Evolutionary conservation across 2,113 vertebrate genomes (phyloP), one percentile per base, ranked within the genome.

Genomic region (Danionella cerebrum): DNA sequence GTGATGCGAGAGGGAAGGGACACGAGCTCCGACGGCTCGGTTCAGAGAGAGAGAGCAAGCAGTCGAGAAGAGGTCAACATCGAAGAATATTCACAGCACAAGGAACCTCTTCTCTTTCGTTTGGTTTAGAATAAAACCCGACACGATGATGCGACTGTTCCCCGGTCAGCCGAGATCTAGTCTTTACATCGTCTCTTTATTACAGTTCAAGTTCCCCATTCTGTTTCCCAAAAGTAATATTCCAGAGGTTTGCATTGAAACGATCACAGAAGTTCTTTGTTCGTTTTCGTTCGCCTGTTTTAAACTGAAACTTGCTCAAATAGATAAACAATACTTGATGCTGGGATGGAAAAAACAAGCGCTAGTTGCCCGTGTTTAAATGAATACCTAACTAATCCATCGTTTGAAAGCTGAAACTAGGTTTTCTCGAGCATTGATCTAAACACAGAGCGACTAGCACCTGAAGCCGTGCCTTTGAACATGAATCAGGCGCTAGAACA

Each of bases 1-100:
- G 52, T 76, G n/a, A n/a, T 70, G 73, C 22, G 12, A 63, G 69
- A 79, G 71, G 81, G 36, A 82, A 71, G 75, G 12, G 72, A 74
- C 67, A 31, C 67, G 82, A 85, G 53, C 69, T 73, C 70, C 8
- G 24, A 68, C 44, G 2, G 19, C 44, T 27, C 44, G 59, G 45
- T 19, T 11, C 21, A 44, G 27, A 31, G 53, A 57, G 24, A 59
- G 77, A 82, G 76, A 60, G 39, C 22, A 42, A 42, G 57, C 16
- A 44, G 25, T 7, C 5, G 3, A 44, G 31, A 31, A 53, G 35
- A 62, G 41, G 31, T 42, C 48, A 57, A 25, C 22, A 57, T n/a
- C n/a, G n/a, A 58, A 14, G 60, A 14, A 31, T 69, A 69, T 74
- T 51, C 41, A 73, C 65, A 69, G 33, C 66, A 70, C 72, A 74